Evolutionary conservation across 1,140 invertebrate species (phyloP).

Genomic region (Drosophila nigromelanica): DNA sequence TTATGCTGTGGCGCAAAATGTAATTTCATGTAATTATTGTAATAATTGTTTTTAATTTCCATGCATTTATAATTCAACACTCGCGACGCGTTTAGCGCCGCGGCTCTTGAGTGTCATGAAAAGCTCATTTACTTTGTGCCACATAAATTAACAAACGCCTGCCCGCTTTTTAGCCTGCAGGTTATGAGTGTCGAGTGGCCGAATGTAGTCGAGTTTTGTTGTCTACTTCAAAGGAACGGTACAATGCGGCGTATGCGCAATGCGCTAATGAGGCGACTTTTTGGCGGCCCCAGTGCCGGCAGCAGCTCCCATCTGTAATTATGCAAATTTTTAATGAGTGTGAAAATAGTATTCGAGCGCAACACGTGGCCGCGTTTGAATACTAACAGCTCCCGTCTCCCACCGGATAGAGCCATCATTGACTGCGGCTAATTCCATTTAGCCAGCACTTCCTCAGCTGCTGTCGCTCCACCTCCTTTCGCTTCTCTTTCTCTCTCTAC

Average conservation of each 20-base stretch:
- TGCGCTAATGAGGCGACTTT: conserved; percentile 51
- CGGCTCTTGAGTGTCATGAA: conserved; percentile 58
- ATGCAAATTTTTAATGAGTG: conserved; percentile 82
- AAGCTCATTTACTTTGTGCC: conserved; percentile 65
- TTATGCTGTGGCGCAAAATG: conserved; percentile 35
- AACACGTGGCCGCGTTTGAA: conserved; percentile 55
- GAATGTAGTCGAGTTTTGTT: conserved; percentile 14
- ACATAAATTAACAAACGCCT: conserved; percentile 58
- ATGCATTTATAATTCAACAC: conserved; percentile 77
- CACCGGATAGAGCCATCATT: conserved; percentile 29
- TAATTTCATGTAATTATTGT: conserved; percentile 46
- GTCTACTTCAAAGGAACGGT: conserved; percentile 54
- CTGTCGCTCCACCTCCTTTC: background rate
- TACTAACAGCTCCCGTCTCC: background rate
- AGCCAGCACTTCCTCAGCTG: conserved; percentile 32
- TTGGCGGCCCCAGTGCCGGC: background rate
- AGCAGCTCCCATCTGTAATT: conserved; percentile 57
- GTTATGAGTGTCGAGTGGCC: conserved; percentile 45
- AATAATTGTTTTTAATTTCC: conserved; percentile 78
- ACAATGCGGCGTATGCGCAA: conserved; percentile 40
- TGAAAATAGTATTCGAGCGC: conserved; percentile 61
- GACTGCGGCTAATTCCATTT: conserved; percentile 67
- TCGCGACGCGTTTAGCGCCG: conserved; percentile 33
- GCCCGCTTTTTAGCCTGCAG: conserved; percentile 24
- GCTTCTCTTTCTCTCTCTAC: background rate